Evolutionary conservation across 2,797 vertebrate species (phyloP), one percentile per base, ranked within the genome.

Genomic region (Pelochelys cantorii): DNA sequence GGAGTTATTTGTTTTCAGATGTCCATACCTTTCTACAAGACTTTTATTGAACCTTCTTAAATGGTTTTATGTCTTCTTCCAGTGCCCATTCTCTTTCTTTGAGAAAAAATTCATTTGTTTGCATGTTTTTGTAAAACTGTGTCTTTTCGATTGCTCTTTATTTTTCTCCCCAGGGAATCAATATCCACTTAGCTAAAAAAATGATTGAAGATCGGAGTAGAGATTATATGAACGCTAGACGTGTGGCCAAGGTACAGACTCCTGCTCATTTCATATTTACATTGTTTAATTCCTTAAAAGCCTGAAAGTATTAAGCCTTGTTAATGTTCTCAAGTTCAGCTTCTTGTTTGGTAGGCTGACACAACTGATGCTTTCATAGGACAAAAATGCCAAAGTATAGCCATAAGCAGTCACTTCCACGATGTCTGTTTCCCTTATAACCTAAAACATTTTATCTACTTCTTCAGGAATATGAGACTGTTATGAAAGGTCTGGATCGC

Each of bases 191-290:
- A 98, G 99, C 99, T 90, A 99, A 99, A 98, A 99, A 99, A 98
- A 99, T 99, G 99, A 99, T 99, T 79, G 99, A 99, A 97, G 99
- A 99, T 97, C 98, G 99, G 85, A 99, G 99, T 97, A 98, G 99
- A 98, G 99, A 99, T 97, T 99, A 99, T 95, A 99, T 99, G 99
- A 99, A 99, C 12, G 99, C 99, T 85, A 98, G 99, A 93, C 99
- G 99, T 91, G 99, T 99, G 84, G 99, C 99, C 86, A 99, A 99
- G 99, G 99, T 99, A 98, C 80, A 87, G 11, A 75, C 80, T 90
- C 81, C 80, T 34, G 10, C 34, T 90, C 25, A 23, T 90, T 94
- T 74, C 1, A 37, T 87, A 4, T 89, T 79, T 62, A 11, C 53
- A 85, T 65, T 60, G 0, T 92, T 90, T 86, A 90, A 82, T 87